Evolutionary conservation across 2,797 vertebrate species (phyloP).

Genomic region (Knipowitschia caucasica): DNA sequence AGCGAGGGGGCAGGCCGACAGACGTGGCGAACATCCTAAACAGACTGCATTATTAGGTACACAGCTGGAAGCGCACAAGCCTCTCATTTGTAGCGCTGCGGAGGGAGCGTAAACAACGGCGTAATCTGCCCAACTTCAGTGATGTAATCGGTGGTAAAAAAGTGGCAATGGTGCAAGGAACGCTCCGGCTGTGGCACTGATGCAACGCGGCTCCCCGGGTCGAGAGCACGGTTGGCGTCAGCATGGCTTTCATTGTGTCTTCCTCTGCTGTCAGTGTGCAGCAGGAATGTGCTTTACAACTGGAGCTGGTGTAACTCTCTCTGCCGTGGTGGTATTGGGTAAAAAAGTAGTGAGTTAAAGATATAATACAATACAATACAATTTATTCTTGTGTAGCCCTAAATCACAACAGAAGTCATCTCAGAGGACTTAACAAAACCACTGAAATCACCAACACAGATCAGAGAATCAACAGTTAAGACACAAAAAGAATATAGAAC

Average conservation of each 20-base stretch:
- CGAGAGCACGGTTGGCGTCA: slow-evolving; percentile 12
- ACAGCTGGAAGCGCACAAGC: slow-evolving; percentile 64
- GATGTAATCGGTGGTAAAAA: slow-evolving; percentile 72
- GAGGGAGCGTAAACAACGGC: slow-evolving; percentile 57
- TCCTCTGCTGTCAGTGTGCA: slow-evolving; percentile 22
- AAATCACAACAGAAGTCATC: too few species aligned
- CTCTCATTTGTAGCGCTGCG: slow-evolving; percentile 57
- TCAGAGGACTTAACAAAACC: too few species aligned
- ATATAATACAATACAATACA: too few species aligned
- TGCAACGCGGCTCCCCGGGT: slow-evolving; percentile 26
- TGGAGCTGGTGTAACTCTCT: too few species aligned
- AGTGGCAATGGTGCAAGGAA: slow-evolving; percentile 41
- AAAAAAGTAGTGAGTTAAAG: too few species aligned
- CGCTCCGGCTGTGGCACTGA: slow-evolving; percentile 25
- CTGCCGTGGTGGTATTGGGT: too few species aligned
- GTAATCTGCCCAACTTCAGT: slow-evolving; percentile 60
- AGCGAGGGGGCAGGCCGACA: slow-evolving; percentile 55
- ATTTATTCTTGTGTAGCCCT: too few species aligned
- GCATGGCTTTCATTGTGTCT: slow-evolving; percentile 8
- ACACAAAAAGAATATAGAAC: too few species aligned
- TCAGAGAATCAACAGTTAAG: too few species aligned
- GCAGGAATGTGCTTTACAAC: slow-evolving; percentile 12
- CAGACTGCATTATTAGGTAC: slow-evolving; percentile 64
- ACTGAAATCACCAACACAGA: too few species aligned
- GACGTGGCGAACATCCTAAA: slow-evolving; percentile 60